Conservation (phyloP, 2,113 vertebrate species). For the Pelobates fuscus region DNA sequence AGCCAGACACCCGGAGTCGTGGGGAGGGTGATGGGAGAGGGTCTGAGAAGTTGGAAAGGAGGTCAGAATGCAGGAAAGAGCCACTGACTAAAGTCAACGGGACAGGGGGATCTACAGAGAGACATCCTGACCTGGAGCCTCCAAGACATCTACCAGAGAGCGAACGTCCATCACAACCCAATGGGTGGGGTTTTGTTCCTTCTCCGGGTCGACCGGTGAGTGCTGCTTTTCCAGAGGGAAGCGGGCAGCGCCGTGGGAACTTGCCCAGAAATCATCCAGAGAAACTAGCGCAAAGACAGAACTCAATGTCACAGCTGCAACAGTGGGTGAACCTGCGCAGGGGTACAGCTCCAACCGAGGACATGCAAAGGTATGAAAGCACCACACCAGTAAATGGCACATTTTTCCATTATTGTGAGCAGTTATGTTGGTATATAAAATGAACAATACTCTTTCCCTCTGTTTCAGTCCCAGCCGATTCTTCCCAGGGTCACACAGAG, state of each 20-base stretch:
- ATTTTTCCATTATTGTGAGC: too few species aligned
- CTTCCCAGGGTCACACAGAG: conserved; percentile 73
- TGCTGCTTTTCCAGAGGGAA: conserved; percentile 66
- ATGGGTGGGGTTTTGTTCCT: conserved; percentile 72
- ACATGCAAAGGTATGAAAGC: conserved; percentile 78
- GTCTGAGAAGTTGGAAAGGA: conserved; percentile 65
- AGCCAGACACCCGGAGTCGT: conserved; percentile 67
- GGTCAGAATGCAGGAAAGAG: conserved; percentile 67
- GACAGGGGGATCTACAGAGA: conserved; percentile 53
- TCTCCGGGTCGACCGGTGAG: conserved; percentile 64
- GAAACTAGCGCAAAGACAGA: conserved; percentile 89
- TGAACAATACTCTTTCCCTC: background rate
- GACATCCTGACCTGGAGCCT: conserved; percentile 64
- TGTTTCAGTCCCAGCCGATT: conserved; percentile 78
- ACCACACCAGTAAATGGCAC: background rate
- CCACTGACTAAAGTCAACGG: conserved; percentile 68
- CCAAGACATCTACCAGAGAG: conserved; percentile 48
- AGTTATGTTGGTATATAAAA: too few species aligned
- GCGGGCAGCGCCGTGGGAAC: conserved; percentile 69
- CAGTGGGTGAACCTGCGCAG: conserved; percentile 93
- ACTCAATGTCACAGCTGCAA: conserved; percentile 93
- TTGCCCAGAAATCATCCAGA: conserved; percentile 78
- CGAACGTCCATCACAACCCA: conserved; percentile 68
- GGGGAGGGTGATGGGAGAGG: conserved; percentile 70
- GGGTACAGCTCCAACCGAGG: conserved; percentile 70